Evolutionary conservation across 2,797 vertebrate species (phyloP).

Genomic region (Clamator glandarius): DNA sequence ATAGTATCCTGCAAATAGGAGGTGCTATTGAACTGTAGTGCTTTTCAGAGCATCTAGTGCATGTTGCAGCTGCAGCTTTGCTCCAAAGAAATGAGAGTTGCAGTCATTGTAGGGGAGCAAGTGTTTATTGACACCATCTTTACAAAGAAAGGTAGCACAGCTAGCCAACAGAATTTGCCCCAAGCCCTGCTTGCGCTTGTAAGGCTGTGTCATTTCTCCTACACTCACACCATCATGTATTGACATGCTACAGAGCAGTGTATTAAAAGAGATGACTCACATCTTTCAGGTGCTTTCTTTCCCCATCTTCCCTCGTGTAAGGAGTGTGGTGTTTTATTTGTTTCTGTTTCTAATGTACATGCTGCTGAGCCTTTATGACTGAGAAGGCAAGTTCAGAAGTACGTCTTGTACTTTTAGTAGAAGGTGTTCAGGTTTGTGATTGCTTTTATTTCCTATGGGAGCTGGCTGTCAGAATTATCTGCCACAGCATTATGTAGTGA

Average conservation of each 20-base stretch:
- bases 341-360: neutral
- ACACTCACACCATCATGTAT: rapidly evolving
- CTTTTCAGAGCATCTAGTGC: neutral
- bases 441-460: conserved; percentile 21
- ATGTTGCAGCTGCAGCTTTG: neutral
- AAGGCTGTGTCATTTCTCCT: neutral
- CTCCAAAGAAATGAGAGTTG: neutral
- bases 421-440: neutral
- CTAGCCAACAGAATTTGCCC: neutral
- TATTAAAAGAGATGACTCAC: neutral
- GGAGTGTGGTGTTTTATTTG: neutral
- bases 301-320: neutral
- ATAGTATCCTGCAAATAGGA: conserved; percentile 38
- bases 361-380: neutral
- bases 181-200: neutral
- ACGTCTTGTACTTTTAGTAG: conserved; percentile 3
- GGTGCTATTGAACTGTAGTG: conserved; percentile 60
- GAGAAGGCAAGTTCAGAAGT: conserved; percentile 4
- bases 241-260: neutral
- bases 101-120: neutral
- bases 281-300: neutral
- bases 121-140: neutral
- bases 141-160: neutral
- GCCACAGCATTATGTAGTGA: neutral
- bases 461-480: conserved; percentile 2